Conservation (phyloP, 2,888 invertebrate genomes). For the Endomychus coccineus region DNA sequence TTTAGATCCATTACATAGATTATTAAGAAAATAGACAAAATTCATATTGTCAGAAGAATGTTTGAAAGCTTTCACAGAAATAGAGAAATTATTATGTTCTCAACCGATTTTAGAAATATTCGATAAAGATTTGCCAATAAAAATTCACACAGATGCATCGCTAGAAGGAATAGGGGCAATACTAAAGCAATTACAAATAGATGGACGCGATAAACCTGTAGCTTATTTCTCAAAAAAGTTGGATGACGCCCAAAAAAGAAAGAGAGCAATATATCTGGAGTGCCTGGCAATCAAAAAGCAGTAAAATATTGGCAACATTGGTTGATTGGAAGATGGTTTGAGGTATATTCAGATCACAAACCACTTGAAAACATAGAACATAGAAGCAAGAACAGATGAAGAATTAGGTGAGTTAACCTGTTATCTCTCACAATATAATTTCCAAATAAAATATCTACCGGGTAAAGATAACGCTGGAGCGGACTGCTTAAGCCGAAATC, state of each 20-base stretch:
- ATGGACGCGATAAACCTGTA: constrained; percentile 16
- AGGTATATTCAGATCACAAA: constrained; percentile 12
- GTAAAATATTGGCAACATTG: constrained; percentile 25
- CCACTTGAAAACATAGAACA: constrained; percentile 21
- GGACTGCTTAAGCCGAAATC: constrained; percentile 6
- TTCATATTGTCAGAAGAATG: constrained; percentile 4
- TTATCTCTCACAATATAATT: constrained; percentile 27
- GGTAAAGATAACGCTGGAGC: constrained; percentile 11
- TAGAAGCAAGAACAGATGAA: constrained; percentile 26
- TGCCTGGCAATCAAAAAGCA: constrained; percentile 24
- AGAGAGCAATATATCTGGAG: constrained; percentile 25
- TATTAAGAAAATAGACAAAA: constrained; percentile 2
- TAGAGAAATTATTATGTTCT: constrained; percentile 8
- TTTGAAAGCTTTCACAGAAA: constrained; percentile 1
- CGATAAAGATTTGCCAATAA: constrained; percentile 15
- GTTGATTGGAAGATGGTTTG: constrained; percentile 22
- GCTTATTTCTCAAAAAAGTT: constrained; percentile 23
- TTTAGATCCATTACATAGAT: constrained; percentile 14
- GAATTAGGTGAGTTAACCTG: constrained; percentile 24
- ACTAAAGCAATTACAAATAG: constrained; percentile 22
- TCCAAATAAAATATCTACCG: constrained; percentile 23
- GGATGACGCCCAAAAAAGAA: constrained; percentile 18
- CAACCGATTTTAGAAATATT: constrained; percentile 16
- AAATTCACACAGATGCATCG: constrained; percentile 21
- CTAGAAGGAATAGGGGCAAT: constrained; percentile 23